phyloP scores from a whole-genome alignment of 2,888 invertebrate genomes.

The Callyntrura guangdongensis region DNA sequence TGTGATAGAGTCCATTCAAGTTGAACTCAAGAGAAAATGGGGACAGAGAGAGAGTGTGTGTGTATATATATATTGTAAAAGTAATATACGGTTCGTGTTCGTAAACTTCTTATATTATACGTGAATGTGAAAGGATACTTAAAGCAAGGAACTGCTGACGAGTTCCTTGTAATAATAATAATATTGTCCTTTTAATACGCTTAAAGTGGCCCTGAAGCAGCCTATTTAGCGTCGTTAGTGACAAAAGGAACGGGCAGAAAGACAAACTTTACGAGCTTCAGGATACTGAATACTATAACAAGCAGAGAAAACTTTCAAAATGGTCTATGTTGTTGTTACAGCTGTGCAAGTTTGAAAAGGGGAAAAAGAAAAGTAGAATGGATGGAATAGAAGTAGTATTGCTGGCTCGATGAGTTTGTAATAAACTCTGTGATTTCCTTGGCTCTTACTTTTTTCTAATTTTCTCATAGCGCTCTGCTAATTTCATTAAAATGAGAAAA shows the following conservation, averaged over 20 bases:
- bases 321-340: neutral
- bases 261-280: conserved; percentile 47
- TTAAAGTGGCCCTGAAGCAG: conserved; percentile 64
- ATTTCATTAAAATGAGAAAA: conserved; percentile 70
- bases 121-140: neutral
- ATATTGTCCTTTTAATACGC: conserved; percentile 64
- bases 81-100: neutral
- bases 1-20: conserved; percentile 51
- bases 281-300: neutral
- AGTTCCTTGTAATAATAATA: conserved; percentile 55
- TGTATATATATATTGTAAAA: too few species aligned
- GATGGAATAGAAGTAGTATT: conserved; percentile 16
- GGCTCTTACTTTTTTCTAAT: conserved; percentile 49
- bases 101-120: neutral
- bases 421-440: conserved; percentile 37
- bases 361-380: neutral
- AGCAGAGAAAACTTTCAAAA: neutral
- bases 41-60: neutral
- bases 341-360: neutral
- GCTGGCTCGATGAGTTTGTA: conserved; percentile 41
- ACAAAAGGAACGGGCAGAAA: conserved; percentile 64
- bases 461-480: conserved; percentile 27
- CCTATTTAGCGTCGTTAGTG: conserved; percentile 66
- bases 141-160: conserved; percentile 41
- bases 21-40: neutral